Evolutionary conservation across 2,113 vertebrate genomes (phyloP), one percentile per base, ranked within the genome.

Genomic region (Pelmatolapia mariae): DNA sequence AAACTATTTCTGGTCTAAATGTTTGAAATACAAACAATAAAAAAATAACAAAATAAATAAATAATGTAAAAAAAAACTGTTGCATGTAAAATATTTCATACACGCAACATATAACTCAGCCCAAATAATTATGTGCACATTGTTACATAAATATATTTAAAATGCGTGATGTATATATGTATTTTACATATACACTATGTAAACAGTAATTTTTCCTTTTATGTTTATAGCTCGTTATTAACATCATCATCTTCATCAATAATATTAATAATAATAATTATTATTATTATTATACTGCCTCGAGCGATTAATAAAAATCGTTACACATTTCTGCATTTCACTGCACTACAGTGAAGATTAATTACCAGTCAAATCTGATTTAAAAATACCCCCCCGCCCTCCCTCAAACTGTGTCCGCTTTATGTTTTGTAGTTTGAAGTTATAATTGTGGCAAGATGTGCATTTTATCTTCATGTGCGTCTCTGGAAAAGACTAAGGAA

Each of bases 331-430:
- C 26, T n/a, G 18, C 38, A 63, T 61, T 22, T 40, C 10, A 47
- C 59, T 61, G 19, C 80, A 81, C 79, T 40, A 43, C 79, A 57
- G 6, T 57, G 79, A 81, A 81, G 36, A 80, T 54, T 80, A 80
- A 54, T 53, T 53, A 80, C 71, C 71, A 80, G 45, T 57, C 38
- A 61, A 61, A 61, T 43, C 38, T 45, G 26, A 81, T 59, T 31
- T 50, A 31, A 4, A 78, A 47, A 50, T 8, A 26, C 43, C 6
- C 4, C 12, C 6, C 16, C 9, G 4, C 36, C 36, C 36, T 4
- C 11, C 22, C 53, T 2, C 9, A 12, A 76, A 31, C 16, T 31
- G 10, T 50, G 43, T 78, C 43, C 24, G 26, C 26, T 78, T 78
- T 78, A 31, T 12, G 10, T 78, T 50, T 31, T 50, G 24, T 13